These are phyloP conservation scores for Orgyia antiqua DNA, from an alignment of 2,888 invertebrate genomes.

Conservation along the genomic window DNA sequence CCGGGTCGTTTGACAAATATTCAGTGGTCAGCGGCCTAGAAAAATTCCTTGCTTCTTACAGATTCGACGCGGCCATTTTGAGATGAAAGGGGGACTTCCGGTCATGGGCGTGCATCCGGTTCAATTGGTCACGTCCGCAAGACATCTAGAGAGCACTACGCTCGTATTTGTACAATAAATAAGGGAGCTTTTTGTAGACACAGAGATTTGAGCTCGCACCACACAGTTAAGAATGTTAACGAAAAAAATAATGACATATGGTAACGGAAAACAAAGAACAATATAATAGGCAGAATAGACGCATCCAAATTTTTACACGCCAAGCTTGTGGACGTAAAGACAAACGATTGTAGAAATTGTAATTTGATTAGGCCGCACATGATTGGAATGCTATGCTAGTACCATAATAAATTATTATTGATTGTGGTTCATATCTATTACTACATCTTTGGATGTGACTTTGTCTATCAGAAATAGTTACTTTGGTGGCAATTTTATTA, in stretches of 20 bases:
- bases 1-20: slow-evolving; percentile 54
- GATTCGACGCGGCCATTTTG: slow-evolving; percentile 67
- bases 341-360: slow-evolving; percentile 24
- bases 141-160: slow-evolving; percentile 25
- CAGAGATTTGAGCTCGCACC: slow-evolving; percentile 35
- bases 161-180: slow-evolving; percentile 40
- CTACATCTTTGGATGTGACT: too few species aligned
- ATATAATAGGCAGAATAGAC: slow-evolving; percentile 28
- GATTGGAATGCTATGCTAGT: slow-evolving; percentile 24
- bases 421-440: too few species aligned
- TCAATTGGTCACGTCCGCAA: slow-evolving; percentile 37
- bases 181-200: slow-evolving; percentile 42
- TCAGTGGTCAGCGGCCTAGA: slow-evolving; percentile 64
- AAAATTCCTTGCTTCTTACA: slow-evolving; percentile 61
- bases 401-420: slow-evolving; percentile 8
- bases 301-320: slow-evolving; percentile 28
- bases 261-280: slow-evolving; percentile 38
- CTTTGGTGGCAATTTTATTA: too few species aligned
- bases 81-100: slow-evolving; percentile 70
- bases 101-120: slow-evolving; percentile 65
- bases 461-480: too few species aligned
- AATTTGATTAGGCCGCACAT: slow-evolving; percentile 11
- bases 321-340: slow-evolving; percentile 33
- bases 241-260: slow-evolving; percentile 38
- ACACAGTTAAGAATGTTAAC: slow-evolving; percentile 45